Percentiles rank a stretch among this genome's conserved stretches.
These are phyloP conservation scores for Tupiocoris notatus DNA, from an alignment of 2,888 invertebrate genomes.

Conservation along the genomic window DNA sequence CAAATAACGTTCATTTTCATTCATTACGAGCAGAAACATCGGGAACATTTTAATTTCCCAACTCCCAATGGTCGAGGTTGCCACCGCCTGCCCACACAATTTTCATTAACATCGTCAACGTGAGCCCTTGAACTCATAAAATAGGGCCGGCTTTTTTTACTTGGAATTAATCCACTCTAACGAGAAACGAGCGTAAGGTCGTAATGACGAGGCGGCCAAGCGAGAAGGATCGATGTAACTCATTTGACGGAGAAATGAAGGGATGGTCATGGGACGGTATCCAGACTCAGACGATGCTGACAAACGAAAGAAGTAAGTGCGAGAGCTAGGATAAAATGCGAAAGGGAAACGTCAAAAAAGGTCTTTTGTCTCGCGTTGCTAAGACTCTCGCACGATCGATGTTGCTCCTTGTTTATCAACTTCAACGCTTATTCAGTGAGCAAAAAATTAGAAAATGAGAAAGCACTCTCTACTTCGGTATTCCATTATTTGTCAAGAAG, in stretches of 20 bases:
- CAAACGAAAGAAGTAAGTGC: too few species aligned
- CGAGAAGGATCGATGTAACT: background rate
- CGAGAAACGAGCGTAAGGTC: background rate
- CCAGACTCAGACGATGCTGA: background rate
- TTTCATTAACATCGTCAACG: too few species aligned
- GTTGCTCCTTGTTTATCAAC: background rate
- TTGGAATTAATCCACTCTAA: background rate
- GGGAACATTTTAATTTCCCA: too few species aligned
- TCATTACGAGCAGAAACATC: too few species aligned
- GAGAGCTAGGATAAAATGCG: background rate
- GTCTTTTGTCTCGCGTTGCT: background rate
- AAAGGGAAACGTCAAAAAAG: background rate
- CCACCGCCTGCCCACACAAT: too few species aligned
- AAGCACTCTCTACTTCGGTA: too few species aligned
- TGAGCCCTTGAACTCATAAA: too few species aligned
- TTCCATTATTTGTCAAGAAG: too few species aligned
- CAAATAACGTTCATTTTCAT: too few species aligned
- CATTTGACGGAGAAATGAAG: background rate
- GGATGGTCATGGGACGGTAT: background rate
- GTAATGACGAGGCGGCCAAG: background rate
- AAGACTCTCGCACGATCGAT: background rate
- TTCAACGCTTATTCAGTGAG: background rate
- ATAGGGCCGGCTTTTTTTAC: too few species aligned
- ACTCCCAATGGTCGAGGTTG: too few species aligned
- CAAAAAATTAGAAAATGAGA: background rate